Percentiles rank a stretch among this genome's conserved stretches.
Conservation (phyloP, 1,140 invertebrate genomes). For the Bicyclus anynana region DNA sequence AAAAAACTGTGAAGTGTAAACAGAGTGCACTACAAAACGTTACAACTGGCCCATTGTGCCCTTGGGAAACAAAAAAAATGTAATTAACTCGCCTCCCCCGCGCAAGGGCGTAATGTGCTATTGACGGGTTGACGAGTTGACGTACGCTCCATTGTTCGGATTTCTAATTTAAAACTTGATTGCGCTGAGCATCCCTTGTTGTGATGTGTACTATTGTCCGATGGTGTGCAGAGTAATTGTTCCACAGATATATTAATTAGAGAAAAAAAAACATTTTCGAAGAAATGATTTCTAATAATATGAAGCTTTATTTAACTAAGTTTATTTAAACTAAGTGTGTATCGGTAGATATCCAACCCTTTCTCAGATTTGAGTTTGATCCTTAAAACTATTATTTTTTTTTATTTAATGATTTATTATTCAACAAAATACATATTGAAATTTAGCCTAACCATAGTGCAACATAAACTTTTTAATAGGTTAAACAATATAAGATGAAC, state of each 20-base stretch:
- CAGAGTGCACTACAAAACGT: background rate
- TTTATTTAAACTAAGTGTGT: too few relatives aligned
- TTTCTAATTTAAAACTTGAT: slow-evolving; percentile 50
- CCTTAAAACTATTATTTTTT: too few relatives aligned
- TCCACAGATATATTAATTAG: background rate
- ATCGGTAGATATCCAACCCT: too few relatives aligned
- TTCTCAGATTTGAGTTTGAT: too few relatives aligned
- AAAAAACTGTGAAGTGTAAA: slow-evolving; percentile 1
- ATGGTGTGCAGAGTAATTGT: background rate
- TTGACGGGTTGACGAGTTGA: slow-evolving; percentile 33
- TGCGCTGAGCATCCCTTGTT: slow-evolving; percentile 11
- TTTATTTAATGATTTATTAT: too few relatives aligned
- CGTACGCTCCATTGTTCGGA: slow-evolving; percentile 41
- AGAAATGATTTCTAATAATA: too few relatives aligned
- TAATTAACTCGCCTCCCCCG: slow-evolving; percentile 33
- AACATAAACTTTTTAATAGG: too few relatives aligned
- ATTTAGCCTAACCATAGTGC: too few relatives aligned
- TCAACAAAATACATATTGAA: too few relatives aligned
- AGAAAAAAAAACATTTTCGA: background rate
- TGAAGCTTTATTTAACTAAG: too few relatives aligned
- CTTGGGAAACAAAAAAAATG: slow-evolving; percentile 31
- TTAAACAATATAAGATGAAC: too few relatives aligned
- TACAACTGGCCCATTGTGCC: background rate
- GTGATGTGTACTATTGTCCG: slow-evolving; percentile 12
- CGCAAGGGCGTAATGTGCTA: slow-evolving; percentile 39